These are phyloP conservation scores for Prietella phreatophila DNA, from an alignment of 2,113 vertebrate species.

Conservation along the genomic window DNA sequence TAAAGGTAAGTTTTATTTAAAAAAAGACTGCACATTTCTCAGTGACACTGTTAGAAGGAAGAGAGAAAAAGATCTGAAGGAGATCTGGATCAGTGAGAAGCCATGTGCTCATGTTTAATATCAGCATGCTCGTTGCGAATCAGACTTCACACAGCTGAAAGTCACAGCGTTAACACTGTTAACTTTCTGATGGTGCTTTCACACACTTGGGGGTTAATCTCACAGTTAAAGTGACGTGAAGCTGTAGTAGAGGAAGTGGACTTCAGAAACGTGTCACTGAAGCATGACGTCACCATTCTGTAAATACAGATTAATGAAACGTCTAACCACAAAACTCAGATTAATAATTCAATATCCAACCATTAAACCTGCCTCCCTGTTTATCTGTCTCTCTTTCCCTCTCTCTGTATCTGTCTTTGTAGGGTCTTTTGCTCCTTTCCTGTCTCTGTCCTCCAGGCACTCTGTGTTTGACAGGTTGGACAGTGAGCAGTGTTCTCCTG, in stretches of 20 bases:
- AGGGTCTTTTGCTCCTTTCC: conserved; percentile 82
- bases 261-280: too few relatives aligned
- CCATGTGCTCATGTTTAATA: not conserved
- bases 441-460: conserved; percentile 72
- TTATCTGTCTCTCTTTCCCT: not conserved
- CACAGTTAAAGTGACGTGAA: not conserved
- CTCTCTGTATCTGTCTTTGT: not conserved
- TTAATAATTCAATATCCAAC: not conserved
- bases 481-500: conserved; percentile 62
- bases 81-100: not conserved
- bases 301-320: too few relatives aligned
- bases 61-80: not conserved
- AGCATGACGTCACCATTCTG: too few relatives aligned
- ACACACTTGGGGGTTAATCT: too few relatives aligned
- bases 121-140: not conserved
- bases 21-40: not conserved
- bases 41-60: not conserved
- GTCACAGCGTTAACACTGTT: not conserved
- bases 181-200: not conserved
- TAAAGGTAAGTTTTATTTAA: not conserved
- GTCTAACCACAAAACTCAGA: not conserved
- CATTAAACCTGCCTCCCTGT: not conserved
- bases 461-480: conserved; percentile 52
- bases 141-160: not conserved
- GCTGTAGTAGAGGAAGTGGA: too few relatives aligned